Percentiles rank a stretch among this genome's conserved stretches.
phyloP scores from a whole-genome alignment of 2,113 vertebrate species.

The Nyctibius bracteatus region DNA sequence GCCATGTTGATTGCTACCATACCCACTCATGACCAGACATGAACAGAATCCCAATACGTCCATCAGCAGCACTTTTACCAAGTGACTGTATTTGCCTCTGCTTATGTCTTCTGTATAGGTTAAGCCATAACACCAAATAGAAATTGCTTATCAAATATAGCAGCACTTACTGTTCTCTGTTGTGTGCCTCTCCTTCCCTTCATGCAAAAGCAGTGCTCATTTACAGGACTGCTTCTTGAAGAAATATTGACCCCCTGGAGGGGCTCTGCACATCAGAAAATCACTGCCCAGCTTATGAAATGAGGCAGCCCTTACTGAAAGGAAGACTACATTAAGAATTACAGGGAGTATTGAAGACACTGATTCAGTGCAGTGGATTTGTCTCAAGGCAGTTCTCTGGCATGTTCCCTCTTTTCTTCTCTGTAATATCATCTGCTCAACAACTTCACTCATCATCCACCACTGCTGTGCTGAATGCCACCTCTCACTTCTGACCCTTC shows the following conservation, averaged over 20 bases:
- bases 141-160: background rate
- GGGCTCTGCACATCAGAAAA: background rate
- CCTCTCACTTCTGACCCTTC: background rate
- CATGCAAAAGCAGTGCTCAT: background rate
- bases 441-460: background rate
- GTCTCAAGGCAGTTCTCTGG: background rate
- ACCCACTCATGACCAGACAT: background rate
- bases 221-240: background rate
- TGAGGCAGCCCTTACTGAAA: background rate
- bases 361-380: background rate
- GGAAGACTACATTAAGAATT: background rate
- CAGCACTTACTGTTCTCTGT: background rate
- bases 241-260: background rate
- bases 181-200: background rate
- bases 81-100: background rate
- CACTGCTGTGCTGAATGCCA: background rate
- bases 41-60: background rate
- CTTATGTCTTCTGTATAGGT: background rate
- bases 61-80: background rate
- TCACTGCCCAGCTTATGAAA: background rate
- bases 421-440: background rate
- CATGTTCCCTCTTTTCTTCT: rapidly evolving
- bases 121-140: background rate
- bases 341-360: background rate
- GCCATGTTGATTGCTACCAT: background rate